Conservation (phyloP, 1,140 invertebrate species). For the Drosophila mojavensis region DNA sequence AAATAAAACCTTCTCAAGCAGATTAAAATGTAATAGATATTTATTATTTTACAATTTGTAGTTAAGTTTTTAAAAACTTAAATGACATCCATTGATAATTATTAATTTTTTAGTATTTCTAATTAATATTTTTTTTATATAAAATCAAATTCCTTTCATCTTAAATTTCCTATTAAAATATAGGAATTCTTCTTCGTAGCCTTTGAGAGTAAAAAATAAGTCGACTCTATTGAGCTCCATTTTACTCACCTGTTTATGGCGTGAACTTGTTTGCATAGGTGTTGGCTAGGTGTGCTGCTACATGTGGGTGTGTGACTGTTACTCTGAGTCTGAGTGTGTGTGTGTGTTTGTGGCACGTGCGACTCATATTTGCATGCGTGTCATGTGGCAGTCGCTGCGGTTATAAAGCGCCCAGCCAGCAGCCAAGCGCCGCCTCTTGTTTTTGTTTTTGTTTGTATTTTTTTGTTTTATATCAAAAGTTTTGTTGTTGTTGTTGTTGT, state of each 20-base stretch:
- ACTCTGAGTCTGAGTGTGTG: slow-evolving; percentile 31
- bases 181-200: too few species aligned
- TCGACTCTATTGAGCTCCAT: neutral
- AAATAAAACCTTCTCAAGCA: too few species aligned
- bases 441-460: slow-evolving; percentile 57
- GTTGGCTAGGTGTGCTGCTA: slow-evolving; percentile 45
- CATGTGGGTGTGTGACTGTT: slow-evolving; percentile 32
- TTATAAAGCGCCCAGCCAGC: slow-evolving; percentile 41
- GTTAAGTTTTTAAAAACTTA: too few species aligned
- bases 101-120: too few species aligned
- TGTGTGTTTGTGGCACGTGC: slow-evolving; percentile 63
- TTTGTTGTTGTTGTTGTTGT: slow-evolving; percentile 48
- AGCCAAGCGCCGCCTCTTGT: slow-evolving; percentile 59
- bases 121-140: too few species aligned
- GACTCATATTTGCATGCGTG: slow-evolving; percentile 81
- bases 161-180: too few species aligned
- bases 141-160: too few species aligned
- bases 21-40: too few species aligned
- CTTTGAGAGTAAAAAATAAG: too few species aligned
- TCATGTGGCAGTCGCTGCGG: slow-evolving; percentile 77
- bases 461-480: slow-evolving; percentile 47
- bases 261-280: slow-evolving; percentile 59
- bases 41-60: too few species aligned
- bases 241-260: slow-evolving; percentile 45
- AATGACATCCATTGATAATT: too few species aligned